Percentiles rank a stretch among this genome's conserved stretches.
These are phyloP conservation scores for Polypterus bichir DNA, from an alignment of 2,113 vertebrate genomes.

Conservation along the genomic window DNA sequence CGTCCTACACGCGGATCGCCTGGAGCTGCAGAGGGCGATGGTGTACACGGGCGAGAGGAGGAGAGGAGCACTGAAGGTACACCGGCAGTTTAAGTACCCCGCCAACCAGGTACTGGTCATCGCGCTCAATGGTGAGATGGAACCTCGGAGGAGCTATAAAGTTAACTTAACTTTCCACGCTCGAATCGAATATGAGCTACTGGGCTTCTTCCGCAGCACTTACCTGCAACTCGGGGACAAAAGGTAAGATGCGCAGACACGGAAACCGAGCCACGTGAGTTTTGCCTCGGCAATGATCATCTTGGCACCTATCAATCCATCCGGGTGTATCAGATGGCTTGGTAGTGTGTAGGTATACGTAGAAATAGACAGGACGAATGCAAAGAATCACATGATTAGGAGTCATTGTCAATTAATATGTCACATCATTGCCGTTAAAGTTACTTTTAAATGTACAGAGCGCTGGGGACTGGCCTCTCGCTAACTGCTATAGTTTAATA, in stretches of 20 bases:
- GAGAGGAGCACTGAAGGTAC: constrained; percentile 62
- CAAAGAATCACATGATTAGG: no score
- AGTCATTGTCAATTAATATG: no score
- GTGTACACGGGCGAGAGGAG: constrained; percentile 65
- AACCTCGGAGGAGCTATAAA: constrained; percentile 68
- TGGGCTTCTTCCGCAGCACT: constrained; percentile 90
- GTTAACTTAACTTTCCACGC: constrained; percentile 78
- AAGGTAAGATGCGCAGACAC: constrained; percentile 46
- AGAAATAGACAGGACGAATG: no score
- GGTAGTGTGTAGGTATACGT: no score
- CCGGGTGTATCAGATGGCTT: no score
- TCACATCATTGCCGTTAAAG: no score
- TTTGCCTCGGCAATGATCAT: no score
- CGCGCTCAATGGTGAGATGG: constrained; percentile 74
- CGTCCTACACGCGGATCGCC: constrained; percentile 74
- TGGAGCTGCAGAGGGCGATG: constrained; percentile 67
- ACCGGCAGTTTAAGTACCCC: constrained; percentile 68
- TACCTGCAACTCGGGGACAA: constrained; percentile 73
- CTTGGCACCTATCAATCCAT: no score
- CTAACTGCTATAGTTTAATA: no score
- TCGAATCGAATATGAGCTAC: constrained; percentile 81
- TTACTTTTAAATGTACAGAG: no score
- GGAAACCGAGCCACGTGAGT: no score
- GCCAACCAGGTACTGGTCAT: constrained; percentile 78
- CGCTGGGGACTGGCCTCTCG: no score